Evolutionary conservation across 2,113 vertebrate genomes (phyloP).

Genomic region (Oncorhynchus nerka): DNA sequence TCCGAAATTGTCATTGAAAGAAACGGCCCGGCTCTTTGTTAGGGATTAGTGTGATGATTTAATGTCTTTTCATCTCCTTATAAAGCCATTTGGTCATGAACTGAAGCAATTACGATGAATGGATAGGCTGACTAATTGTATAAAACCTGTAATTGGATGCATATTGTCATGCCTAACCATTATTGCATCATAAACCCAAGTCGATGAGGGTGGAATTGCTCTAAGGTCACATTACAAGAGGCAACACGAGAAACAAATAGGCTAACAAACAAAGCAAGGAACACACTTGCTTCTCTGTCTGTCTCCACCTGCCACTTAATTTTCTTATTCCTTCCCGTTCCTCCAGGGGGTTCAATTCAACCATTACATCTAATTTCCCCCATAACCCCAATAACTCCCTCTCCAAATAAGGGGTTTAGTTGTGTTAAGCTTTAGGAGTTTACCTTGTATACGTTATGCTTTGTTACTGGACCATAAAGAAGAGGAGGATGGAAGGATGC

Average conservation of each 20-base stretch:
- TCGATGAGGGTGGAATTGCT: slow-evolving; percentile 6
- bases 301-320: slow-evolving; percentile 52
- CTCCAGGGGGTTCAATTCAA: slow-evolving; percentile 52
- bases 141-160: too few species aligned
- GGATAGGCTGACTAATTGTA: too few species aligned
- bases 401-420: slow-evolving; percentile 43
- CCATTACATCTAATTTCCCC: slow-evolving; percentile 49
- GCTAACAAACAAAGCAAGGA: slow-evolving; percentile 54
- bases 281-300: slow-evolving; percentile 29
- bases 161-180: slow-evolving; percentile 58
- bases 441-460: not conserved
- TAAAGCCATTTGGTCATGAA: too few species aligned
- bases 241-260: slow-evolving; percentile 49
- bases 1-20: slow-evolving; percentile 25
- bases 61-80: not conserved
- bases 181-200: slow-evolving; percentile 59
- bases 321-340: slow-evolving; percentile 50
- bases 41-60: slow-evolving; percentile 26
- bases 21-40: slow-evolving; percentile 19
- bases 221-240: slow-evolving; percentile 41
- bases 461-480: slow-evolving; percentile 1
- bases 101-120: too few species aligned
- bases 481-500: not conserved
- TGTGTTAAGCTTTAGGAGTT: slow-evolving; percentile 16
- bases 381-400: slow-evolving; percentile 12